Conservation (phyloP, 2,888 invertebrate species). For the Leptopilina myrica region DNA sequence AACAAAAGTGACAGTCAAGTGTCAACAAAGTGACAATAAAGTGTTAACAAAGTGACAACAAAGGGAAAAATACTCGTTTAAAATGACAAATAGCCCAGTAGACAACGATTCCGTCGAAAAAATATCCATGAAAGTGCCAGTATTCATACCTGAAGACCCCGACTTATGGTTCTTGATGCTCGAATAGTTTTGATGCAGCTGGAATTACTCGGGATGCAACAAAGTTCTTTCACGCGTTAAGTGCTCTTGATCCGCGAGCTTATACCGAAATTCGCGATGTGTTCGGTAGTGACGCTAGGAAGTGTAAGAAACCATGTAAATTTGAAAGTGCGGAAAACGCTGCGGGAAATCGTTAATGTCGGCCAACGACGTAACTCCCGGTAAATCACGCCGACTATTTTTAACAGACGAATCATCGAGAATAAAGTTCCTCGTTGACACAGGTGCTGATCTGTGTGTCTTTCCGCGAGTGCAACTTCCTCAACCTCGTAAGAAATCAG, state of each 20-base stretch:
- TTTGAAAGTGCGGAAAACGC: constrained; percentile 42
- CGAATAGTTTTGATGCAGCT: constrained; percentile 36
- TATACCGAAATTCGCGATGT: constrained; percentile 56
- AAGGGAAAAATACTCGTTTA: no score
- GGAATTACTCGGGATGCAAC: not conserved
- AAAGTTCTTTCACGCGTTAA: constrained; percentile 41
- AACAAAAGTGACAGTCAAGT: no score
- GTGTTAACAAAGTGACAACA: no score
- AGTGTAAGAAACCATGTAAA: no score
- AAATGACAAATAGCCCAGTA: no score
- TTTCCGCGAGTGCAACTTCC: no score
- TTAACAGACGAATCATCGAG: constrained; percentile 43
- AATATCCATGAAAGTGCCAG: not conserved
- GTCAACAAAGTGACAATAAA: no score
- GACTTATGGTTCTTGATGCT: not conserved
- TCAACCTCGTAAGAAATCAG: no score
- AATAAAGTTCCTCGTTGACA: constrained; percentile 54
- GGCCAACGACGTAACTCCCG: constrained; percentile 52
- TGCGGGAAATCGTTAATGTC: constrained; percentile 46
- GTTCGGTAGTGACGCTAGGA: no score
- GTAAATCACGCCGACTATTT: constrained; percentile 50
- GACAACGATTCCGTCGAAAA: no score
- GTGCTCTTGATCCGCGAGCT: constrained; percentile 57
- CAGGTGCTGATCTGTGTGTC: constrained; percentile 57
- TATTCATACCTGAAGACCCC: constrained; percentile 48